Conservation (phyloP, 2,888 invertebrate species). For the Mythimna albipuncta region DNA sequence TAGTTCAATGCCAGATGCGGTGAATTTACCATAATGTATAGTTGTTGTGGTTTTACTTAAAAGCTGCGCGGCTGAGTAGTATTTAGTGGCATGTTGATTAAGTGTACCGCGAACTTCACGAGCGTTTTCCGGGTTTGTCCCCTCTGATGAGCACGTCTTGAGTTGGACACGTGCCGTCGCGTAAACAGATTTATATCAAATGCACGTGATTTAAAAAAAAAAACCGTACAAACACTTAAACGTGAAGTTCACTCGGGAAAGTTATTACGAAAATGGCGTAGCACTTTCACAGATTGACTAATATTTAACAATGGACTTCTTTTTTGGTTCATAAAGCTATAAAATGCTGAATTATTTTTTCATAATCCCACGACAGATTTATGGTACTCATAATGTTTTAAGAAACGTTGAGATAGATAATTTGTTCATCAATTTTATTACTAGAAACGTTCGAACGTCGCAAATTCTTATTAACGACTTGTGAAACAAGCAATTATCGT, state of each 20-base stretch:
- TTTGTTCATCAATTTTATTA: constrained; percentile 43
- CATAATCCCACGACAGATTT: constrained; percentile 22
- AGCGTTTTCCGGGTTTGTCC: not conserved
- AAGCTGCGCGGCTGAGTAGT: constrained; percentile 7
- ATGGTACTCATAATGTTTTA: constrained; percentile 12
- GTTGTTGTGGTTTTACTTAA: constrained; percentile 11
- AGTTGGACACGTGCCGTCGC: not conserved
- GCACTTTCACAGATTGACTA: constrained; percentile 41
- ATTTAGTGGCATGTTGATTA: constrained; percentile 1
- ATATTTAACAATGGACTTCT: constrained; percentile 21
- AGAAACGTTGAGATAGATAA: constrained; percentile 17
- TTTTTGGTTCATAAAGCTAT: constrained; percentile 16
- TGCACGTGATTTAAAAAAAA: constrained; percentile 7
- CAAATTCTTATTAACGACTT: constrained; percentile 49
- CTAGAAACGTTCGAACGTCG: constrained; percentile 27
- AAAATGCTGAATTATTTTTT: constrained; percentile 30
- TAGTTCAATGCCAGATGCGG: constrained; percentile 51
- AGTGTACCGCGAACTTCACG: not conserved
- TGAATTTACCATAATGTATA: constrained; percentile 22
- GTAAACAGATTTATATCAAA: not conserved
- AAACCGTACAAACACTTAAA: constrained; percentile 4
- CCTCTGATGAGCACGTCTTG: not conserved
- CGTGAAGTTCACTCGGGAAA: constrained; percentile 12
- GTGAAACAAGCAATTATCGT: constrained; percentile 43
- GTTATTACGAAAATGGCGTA: constrained; percentile 37